Evolutionary conservation across 2,113 vertebrate species (phyloP), one percentile per base, ranked within the genome.

Genomic region (Mesoclemmys tuberculata): DNA sequence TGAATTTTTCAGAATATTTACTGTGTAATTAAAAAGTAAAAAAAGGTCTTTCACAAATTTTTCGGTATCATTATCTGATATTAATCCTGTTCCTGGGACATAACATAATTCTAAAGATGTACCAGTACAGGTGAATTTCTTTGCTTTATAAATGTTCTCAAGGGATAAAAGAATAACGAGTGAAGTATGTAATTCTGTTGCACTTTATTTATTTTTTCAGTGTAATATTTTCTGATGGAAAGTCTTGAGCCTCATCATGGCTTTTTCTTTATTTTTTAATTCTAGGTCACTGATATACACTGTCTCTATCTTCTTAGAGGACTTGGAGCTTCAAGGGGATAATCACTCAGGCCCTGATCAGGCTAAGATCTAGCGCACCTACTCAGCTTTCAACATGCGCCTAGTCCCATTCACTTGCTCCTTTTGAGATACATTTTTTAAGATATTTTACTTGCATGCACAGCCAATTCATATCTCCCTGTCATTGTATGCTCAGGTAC

Each of bases 201-300:
- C 35, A 51, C 18, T 88, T 85, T 52, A 35, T 35, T 31, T 46
- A 46, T 46, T 38, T 81, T 55, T 81, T 12, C 49, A 38, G 49
- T 38, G 21, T 54, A 80, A 51, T 80, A 51, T 51, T 80, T 46
- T 48, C 78, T 52, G 49, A n/a, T 38, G 35, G 80, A 56, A 26
- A 56, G 22, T 56, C 55, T 27, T 41, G 2, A 56, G 31, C 2
- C 6, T 90, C 35, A 77, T 92, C 74, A 85, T 80, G 21, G 13
- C 78, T 89, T 93, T 94, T 91, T 29, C 10, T 84, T 90, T 92
- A 52, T 56, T 80, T 92, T 91, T 92, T 80, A 88, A 54, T 92
- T 92, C 51, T 49, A 10, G 5, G 49, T 35, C 14, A 64, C 58
- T 77, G 13, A 90, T 89, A 84, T 84, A 8, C 83, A 14, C 14